Percentiles rank a stretch among this genome's conserved stretches.
These are phyloP conservation scores for Atherix ibis DNA, from an alignment of 2,888 invertebrate species.

Conservation along the genomic window DNA sequence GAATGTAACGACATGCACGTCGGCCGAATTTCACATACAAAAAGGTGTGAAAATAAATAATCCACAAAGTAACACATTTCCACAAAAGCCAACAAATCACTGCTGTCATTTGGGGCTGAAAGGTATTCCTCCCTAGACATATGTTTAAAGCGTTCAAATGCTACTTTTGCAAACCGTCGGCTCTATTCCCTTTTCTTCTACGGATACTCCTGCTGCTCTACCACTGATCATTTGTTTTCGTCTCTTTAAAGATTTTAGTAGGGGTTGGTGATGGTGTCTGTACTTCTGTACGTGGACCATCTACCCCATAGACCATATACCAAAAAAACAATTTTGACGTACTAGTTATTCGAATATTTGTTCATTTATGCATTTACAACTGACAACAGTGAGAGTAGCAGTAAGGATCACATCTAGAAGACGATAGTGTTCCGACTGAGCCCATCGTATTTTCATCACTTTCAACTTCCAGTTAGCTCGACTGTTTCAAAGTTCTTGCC, in stretches of 20 bases:
- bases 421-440: too few relatives aligned
- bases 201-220: background rate
- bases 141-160: slow-evolving; percentile 10
- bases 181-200: slow-evolving; percentile 2
- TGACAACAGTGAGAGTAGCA: too few relatives aligned
- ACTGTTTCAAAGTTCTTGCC: too few relatives aligned
- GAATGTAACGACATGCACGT: too few relatives aligned
- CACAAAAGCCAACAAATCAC: slow-evolving; percentile 13
- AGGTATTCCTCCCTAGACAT: slow-evolving; percentile 12
- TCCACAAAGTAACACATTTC: slow-evolving; percentile 12
- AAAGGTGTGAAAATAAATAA: slow-evolving; percentile 13
- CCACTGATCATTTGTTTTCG: slow-evolving; percentile 11
- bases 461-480: too few relatives aligned
- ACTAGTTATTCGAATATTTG: too few relatives aligned
- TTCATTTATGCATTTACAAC: too few relatives aligned
- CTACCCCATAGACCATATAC: background rate
- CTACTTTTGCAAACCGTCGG: slow-evolving; percentile 3
- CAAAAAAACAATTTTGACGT: background rate
- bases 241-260: slow-evolving; percentile 9
- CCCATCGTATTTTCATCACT: too few relatives aligned
- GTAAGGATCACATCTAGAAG: too few relatives aligned
- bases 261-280: background rate
- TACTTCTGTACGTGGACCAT: background rate
- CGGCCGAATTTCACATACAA: too few relatives aligned
- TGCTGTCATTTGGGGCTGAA: slow-evolving; percentile 12